Evolutionary conservation across 2,113 vertebrate genomes (phyloP).

Genomic region (Tiliqua scincoides): DNA sequence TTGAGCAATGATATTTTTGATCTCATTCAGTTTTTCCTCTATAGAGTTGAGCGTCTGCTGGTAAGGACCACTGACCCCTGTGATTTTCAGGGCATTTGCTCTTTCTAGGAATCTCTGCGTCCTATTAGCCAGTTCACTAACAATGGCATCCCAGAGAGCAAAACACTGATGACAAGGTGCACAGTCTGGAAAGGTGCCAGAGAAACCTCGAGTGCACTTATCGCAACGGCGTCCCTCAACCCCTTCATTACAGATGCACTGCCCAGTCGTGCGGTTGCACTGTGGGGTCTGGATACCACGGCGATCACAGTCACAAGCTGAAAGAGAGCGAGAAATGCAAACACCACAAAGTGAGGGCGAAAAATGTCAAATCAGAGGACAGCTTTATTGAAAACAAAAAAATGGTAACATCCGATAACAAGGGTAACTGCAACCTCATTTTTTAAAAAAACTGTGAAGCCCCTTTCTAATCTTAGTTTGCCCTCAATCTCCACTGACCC

Average conservation of each 20-base stretch:
- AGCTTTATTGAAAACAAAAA: not conserved
- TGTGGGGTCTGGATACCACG: constrained; percentile 84
- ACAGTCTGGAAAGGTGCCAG: constrained; percentile 89
- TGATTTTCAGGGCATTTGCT: constrained; percentile 87
- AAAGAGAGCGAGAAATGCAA: not conserved
- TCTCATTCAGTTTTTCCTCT: constrained; percentile 83
- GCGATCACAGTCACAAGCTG: constrained; percentile 94
- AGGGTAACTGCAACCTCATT: not conserved
- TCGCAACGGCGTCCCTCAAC: constrained; percentile 87
- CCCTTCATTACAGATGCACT: constrained; percentile 88
- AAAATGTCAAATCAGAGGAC: not conserved
- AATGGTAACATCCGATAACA: not conserved
- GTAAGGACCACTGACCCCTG: constrained; percentile 89
- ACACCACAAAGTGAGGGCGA: not conserved
- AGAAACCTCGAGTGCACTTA: constrained; percentile 89
- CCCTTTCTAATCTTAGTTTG: not conserved
- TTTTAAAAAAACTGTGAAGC: not conserved
- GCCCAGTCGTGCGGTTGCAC: constrained; percentile 86
- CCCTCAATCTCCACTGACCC: too few species aligned
- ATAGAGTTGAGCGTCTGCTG: constrained; percentile 80
- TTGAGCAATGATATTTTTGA: constrained; percentile 83
- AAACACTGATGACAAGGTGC: constrained; percentile 94
- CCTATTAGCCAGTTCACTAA: constrained; percentile 87
- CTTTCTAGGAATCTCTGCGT: constrained; percentile 89
- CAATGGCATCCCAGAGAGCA: constrained; percentile 86